These are phyloP conservation scores for Sterrhoptilus dennistouni DNA, from an alignment of 2,113 vertebrate genomes.

Conservation along the genomic window DNA sequence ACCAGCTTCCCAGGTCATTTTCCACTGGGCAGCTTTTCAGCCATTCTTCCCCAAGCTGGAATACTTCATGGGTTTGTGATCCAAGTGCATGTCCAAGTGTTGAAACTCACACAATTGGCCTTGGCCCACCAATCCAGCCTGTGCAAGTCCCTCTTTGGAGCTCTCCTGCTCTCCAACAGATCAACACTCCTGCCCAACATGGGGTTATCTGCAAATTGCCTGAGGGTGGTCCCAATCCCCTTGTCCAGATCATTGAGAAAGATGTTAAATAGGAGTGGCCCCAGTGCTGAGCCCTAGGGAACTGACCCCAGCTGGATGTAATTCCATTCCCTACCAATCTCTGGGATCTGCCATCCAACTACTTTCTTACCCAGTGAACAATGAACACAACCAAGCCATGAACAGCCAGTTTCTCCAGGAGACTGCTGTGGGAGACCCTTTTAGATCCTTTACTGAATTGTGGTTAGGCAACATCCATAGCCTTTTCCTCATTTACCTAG, in stretches of 20 bases:
- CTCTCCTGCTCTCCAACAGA: not conserved
- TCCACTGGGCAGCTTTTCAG: not conserved
- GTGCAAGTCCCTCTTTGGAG: not conserved
- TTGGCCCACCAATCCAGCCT: not conserved
- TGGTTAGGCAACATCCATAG: not conserved
- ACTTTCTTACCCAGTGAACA: not conserved
- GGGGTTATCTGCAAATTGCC: no score
- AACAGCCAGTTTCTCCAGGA: not conserved
- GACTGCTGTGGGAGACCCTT: not conserved
- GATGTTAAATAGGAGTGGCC: not conserved
- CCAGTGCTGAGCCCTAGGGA: not conserved
- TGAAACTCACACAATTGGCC: not conserved
- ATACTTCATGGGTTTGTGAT: not conserved
- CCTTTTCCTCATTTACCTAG: not conserved
- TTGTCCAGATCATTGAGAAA: not conserved
- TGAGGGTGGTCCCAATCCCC: rapidly evolving
- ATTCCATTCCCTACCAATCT: not conserved
- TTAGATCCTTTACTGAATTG: not conserved
- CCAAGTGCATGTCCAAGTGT: not conserved
- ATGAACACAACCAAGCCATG: not conserved
- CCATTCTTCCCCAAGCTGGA: not conserved
- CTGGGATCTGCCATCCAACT: not conserved
- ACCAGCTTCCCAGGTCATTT: not conserved
- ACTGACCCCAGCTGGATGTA: rapidly evolving
- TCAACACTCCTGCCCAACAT: no score